These are phyloP conservation scores for Apamea monoglypha DNA, from an alignment of 2,888 invertebrate genomes.

Conservation along the genomic window DNA sequence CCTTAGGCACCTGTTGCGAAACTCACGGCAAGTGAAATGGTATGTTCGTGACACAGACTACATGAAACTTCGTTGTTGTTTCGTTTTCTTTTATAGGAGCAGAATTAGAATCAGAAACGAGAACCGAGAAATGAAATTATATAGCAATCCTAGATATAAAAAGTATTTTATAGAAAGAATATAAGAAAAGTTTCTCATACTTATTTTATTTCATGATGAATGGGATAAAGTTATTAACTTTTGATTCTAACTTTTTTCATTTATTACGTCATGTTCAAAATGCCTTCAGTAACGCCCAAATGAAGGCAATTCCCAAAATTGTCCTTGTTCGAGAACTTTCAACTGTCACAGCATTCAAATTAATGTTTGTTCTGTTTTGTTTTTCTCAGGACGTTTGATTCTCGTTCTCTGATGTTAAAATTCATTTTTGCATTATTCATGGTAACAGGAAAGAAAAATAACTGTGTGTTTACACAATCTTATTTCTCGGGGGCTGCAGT, in stretches of 20 bases:
- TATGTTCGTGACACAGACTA: conserved; percentile 24
- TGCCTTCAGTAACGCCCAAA: conserved; percentile 85
- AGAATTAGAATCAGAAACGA: conserved; percentile 37
- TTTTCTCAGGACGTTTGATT: conserved; percentile 85
- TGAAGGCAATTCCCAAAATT: conserved; percentile 88
- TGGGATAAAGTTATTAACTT: conserved; percentile 90
- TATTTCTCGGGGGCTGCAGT: conserved; percentile 63
- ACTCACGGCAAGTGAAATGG: conserved; percentile 36
- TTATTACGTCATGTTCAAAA: conserved; percentile 89
- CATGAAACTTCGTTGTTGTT: conserved; percentile 30
- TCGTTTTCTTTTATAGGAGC: conserved; percentile 23
- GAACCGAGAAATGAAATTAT: conserved; percentile 50
- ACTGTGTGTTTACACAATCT: conserved; percentile 66
- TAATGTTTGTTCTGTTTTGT: conserved; percentile 89
- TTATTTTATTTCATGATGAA: conserved; percentile 85
- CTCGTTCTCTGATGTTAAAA: conserved; percentile 78
- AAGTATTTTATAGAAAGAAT: conserved; percentile 70
- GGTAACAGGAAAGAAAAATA: conserved; percentile 67
- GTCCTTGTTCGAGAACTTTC: conserved; percentile 87
- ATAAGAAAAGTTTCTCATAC: conserved; percentile 76
- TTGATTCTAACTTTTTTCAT: conserved; percentile 90
- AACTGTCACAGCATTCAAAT: conserved; percentile 89
- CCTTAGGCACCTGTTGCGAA: conserved; percentile 55
- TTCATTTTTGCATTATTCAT: conserved; percentile 75
- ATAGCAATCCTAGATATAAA: conserved; percentile 63